Evolutionary conservation across 2,113 vertebrate species (phyloP).

Genomic region (Neoarius graeffei): DNA sequence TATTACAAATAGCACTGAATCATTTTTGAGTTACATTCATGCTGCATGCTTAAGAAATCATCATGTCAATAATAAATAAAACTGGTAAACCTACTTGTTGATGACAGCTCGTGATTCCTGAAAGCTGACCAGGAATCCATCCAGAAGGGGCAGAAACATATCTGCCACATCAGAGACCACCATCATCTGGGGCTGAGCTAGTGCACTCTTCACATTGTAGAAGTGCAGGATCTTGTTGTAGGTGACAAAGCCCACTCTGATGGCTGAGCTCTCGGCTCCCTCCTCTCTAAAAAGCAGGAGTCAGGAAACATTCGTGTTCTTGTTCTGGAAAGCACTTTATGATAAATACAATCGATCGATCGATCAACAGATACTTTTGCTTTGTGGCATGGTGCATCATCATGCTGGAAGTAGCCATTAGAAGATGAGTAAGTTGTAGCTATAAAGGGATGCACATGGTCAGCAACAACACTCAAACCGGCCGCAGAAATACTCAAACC

Average conservation of each 20-base stretch:
- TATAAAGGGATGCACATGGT: neutral
- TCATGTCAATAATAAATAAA: neutral
- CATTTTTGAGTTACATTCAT: neutral
- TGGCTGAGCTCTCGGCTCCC: conserved; percentile 76
- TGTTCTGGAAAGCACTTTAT: neutral
- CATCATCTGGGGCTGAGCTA: conserved; percentile 99
- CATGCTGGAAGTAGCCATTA: neutral
- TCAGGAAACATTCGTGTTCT: neutral
- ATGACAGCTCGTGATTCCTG: conserved; percentile 87
- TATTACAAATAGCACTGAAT: neutral
- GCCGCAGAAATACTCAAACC: neutral
- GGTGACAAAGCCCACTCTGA: conserved; percentile 91
- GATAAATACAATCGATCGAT: no score
- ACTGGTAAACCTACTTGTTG: conserved; percentile 77
- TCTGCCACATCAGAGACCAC: conserved; percentile 91
- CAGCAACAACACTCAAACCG: neutral
- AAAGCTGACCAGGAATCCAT: conserved; percentile 92
- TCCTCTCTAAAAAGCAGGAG: conserved; percentile 76
- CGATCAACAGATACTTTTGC: neutral
- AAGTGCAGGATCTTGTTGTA: conserved; percentile 96
- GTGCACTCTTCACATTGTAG: conserved; percentile 91
- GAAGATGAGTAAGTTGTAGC: neutral
- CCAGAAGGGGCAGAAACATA: conserved; percentile 90
- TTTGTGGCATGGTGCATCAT: neutral
- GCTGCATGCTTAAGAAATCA: neutral